Evolutionary conservation across 2,888 invertebrate genomes (phyloP).

Genomic region (Drosophila phalerata): DNA sequence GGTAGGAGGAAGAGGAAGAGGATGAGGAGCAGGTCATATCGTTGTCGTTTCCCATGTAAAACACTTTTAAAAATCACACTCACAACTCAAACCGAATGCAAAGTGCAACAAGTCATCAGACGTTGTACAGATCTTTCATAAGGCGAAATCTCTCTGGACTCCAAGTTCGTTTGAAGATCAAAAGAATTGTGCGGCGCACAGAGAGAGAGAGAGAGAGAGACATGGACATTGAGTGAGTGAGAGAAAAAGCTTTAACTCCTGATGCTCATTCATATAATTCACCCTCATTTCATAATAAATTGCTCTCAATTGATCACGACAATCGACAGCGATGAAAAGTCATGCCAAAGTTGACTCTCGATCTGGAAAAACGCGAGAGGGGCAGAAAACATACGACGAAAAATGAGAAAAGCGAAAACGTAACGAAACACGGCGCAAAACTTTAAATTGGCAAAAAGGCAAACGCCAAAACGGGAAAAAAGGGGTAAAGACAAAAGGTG

Average conservation of each 20-base stretch:
- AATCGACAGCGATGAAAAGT: conserved; percentile 82
- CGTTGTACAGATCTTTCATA: conserved; percentile 71
- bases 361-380: conserved; percentile 34
- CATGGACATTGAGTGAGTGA: conserved; percentile 24
- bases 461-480: conserved; percentile 7
- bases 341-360: conserved; percentile 76
- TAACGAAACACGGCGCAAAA: conserved; percentile 60
- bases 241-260: conserved; percentile 28
- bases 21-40: conserved; percentile 24
- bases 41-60: conserved; percentile 81
- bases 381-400: conserved; percentile 65
- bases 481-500: conserved; percentile 53
- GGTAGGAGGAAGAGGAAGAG: not conserved
- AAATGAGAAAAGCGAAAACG: conserved; percentile 48
- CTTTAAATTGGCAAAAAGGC: conserved; percentile 68
- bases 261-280: conserved; percentile 85
- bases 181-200: conserved; percentile 81
- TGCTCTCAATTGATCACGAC: conserved; percentile 86
- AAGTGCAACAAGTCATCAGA: conserved; percentile 75
- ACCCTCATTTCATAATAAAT: conserved; percentile 86
- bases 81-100: conserved; percentile 78
- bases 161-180: conserved; percentile 73
- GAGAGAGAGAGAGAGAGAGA: conserved; percentile 33
- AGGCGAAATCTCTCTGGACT: conserved; percentile 36
- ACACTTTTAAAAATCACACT: conserved; percentile 83